Base-by-base conservation (phyloP, 2,797 vertebrate species). In the Pseudomugil tenellus region DNA sequence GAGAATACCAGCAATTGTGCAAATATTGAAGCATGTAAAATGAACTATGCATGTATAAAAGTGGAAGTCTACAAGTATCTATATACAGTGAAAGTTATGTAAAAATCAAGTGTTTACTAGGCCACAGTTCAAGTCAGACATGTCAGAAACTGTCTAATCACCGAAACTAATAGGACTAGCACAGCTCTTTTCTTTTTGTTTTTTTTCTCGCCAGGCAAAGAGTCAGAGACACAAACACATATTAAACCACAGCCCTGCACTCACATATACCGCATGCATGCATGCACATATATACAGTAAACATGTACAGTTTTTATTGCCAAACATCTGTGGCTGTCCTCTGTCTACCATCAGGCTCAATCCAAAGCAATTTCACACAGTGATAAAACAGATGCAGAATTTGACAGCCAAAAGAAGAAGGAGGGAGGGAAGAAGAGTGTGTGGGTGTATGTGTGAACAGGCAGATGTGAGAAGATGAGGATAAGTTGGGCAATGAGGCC, bases 341-440 rank as follows among this genome's bases (percentile, higher is more conserved):
- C 85, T 90, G 89, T 90, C 90, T 91, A 86, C 80, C 85, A 90
- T 89, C 87, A 90, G 80, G 78, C 86, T 84, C 88, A 90, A 90
- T 92, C 91, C 87, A 92, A 92, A 92, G 87, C 91, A 92, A 93
- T 93, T 92, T 92, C 88, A 90, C 88, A 90, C 87, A 67, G 85
- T 41, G 81, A 90, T 91, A 91, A 92, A 91, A 87, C 87, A 91
- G 87, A 71, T 83, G 68, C 85, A 83, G 77, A 74, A 78, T 87
- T 87, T 89, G 85, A 87, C 82, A 89, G 91, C 91, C 81, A 89
- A 87, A 79, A 69, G 79, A 74, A 72, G 63, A 55, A 59, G 64
- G 54, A 69, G 62, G 35, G 64, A 37, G 63, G 56, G 65, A 58
- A 67, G 63, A 58, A 26, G 53, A 60, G 62, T 37, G 32, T 4